Evolutionary conservation across 1,140 invertebrate species (phyloP).

Genomic region (Apis laboriosa): DNA sequence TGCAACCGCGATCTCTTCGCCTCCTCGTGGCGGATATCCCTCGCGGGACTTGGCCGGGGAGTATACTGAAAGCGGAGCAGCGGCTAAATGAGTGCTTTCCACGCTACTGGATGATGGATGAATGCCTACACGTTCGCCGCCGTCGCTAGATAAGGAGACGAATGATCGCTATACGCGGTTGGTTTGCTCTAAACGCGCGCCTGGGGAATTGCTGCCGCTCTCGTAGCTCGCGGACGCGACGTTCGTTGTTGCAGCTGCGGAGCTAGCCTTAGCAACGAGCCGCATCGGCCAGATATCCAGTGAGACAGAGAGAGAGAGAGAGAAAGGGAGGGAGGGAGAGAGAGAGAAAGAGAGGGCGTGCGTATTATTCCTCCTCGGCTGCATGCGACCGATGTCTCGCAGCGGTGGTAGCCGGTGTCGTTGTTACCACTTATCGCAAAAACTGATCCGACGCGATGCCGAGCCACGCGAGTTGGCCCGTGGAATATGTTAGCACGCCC

Average conservation of each 20-base stretch:
- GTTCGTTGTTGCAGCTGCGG: constrained; percentile 6
- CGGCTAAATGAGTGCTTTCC: constrained; percentile 66
- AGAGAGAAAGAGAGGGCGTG: background rate
- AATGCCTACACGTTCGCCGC: constrained; percentile 63
- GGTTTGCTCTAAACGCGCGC: constrained; percentile 64
- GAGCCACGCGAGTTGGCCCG: constrained; percentile 53
- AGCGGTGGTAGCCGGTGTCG: constrained; percentile 51
- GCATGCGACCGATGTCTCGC: constrained; percentile 39
- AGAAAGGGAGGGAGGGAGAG: too few species aligned
- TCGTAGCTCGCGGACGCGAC: constrained; percentile 10
- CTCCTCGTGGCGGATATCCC: constrained; percentile 54
- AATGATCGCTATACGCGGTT: constrained; percentile 62
- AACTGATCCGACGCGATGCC: constrained; percentile 59
- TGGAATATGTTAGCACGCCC: constrained; percentile 58
- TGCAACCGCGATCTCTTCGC: constrained; percentile 18
- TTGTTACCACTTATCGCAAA: constrained; percentile 67
- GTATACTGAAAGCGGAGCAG: constrained; percentile 43
- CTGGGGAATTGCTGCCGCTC: constrained; percentile 50
- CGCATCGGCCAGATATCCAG: background rate
- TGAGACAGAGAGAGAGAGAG: background rate
- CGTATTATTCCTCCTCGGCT: constrained; percentile 28
- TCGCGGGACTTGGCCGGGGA: constrained; percentile 36
- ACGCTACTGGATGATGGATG: constrained; percentile 73
- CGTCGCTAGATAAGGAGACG: constrained; percentile 70
- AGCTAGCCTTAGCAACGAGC: constrained; percentile 19